Percentiles rank a stretch among this genome's conserved stretches.
Evolutionary conservation across 2,113 vertebrate species (phyloP).

Genomic region (Nicator chloris): DNA sequence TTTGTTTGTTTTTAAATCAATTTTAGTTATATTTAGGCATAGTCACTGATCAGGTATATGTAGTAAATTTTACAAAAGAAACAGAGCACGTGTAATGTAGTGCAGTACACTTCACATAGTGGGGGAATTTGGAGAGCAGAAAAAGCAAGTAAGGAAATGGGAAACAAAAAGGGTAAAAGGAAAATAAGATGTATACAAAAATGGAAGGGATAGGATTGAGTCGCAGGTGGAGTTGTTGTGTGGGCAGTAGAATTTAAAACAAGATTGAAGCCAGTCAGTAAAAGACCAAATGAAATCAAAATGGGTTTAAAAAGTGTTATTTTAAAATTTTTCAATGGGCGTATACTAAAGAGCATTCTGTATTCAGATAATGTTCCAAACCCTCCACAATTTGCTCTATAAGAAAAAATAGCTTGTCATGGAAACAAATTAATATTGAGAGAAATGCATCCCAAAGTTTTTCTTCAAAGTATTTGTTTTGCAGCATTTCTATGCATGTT

Average conservation of each 20-base stretch:
- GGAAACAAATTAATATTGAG: not conserved
- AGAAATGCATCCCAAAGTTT: not conserved
- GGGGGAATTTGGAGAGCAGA: not conserved
- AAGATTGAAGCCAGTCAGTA: not conserved
- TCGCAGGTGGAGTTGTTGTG: not conserved
- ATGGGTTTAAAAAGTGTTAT: not conserved
- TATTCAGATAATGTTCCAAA: not conserved
- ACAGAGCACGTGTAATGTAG: not conserved
- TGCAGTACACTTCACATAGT: fast-evolving
- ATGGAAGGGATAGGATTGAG: not conserved
- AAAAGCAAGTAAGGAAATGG: not conserved
- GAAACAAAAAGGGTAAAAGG: not conserved
- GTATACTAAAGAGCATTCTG: not conserved
- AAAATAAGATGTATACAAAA: not conserved
- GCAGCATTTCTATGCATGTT: not conserved
- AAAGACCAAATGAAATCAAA: not conserved
- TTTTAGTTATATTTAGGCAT: not conserved
- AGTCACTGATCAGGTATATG: not conserved
- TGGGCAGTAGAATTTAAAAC: not conserved
- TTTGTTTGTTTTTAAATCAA: not conserved
- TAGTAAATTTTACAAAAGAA: not conserved
- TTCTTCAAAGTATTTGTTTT: not conserved
- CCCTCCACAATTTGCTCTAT: not conserved
- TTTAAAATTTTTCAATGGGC: not conserved
- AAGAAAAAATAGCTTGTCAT: not conserved